A percentile compares a stretch with the other conserved stretches of the same genome.
Conservation (phyloP, 2,888 invertebrate genomes). For the Limenitis camilla region DNA sequence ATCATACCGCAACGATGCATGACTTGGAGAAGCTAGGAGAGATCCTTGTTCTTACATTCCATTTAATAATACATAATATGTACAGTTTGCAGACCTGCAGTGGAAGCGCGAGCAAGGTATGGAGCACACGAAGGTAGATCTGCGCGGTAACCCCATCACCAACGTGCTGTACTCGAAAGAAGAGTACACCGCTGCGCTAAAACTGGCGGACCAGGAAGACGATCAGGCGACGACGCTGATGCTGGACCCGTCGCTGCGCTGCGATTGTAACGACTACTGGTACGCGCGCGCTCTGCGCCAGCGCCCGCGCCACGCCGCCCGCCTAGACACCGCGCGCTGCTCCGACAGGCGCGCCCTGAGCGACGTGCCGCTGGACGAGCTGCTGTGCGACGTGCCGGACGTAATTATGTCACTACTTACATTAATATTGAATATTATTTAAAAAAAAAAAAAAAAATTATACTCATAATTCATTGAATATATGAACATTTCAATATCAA, state of each 20-base stretch:
- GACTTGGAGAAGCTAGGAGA: too few species aligned
- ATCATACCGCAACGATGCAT: too few species aligned
- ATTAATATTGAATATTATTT: too few species aligned
- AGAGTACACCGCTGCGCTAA: conserved; percentile 18
- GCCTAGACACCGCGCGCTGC: conserved; percentile 7
- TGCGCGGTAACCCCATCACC: conserved; percentile 23
- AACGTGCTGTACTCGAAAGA: conserved; percentile 14
- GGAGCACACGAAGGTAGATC: conserved; percentile 19
- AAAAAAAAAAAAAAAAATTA: too few species aligned
- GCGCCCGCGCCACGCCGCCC: conserved; percentile 19
- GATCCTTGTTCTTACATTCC: too few species aligned
- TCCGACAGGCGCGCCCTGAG: conserved; percentile 5
- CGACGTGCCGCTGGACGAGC: conserved; percentile 6
- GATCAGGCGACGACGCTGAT: conserved; percentile 1
- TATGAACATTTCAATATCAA: too few species aligned
- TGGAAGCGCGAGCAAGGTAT: conserved; percentile 18
- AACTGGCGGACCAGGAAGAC: background rate
- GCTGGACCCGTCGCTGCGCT: conserved; percentile 23
- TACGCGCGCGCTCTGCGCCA: conserved; percentile 26
- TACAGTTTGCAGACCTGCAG: conserved; percentile 22
- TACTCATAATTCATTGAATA: too few species aligned
- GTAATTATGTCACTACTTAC: too few species aligned
- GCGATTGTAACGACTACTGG: conserved; percentile 34
- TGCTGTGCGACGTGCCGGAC: conserved; percentile 11
- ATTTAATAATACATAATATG: background rate